Evolutionary conservation across 2,797 vertebrate genomes (phyloP).

Genomic region (Amazonetta brasiliensis): DNA sequence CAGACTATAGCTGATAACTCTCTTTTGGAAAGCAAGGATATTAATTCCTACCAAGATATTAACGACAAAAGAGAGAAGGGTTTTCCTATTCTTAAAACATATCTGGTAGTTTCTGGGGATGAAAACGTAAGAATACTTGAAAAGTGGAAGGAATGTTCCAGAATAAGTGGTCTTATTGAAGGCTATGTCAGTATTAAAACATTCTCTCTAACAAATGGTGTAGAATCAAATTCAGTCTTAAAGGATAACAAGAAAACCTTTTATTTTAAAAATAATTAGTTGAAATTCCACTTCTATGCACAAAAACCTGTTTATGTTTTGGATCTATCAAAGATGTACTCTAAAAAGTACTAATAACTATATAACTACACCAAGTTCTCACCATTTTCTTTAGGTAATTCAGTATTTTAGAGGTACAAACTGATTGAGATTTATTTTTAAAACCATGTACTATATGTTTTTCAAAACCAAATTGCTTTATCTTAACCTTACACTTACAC

Average conservation of each 20-base stretch:
- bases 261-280: neutral
- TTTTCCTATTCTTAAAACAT: neutral
- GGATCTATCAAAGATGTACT: neutral
- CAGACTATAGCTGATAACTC: neutral
- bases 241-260: neutral
- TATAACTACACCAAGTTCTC: neutral
- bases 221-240: neutral
- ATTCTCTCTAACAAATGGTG: neutral
- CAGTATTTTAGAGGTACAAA: neutral
- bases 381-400: neutral
- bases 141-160: neutral
- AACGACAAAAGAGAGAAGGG: neutral
- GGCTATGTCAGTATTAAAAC: neutral
- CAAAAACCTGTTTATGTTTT: neutral
- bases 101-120: neutral
- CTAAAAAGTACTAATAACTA: neutral
- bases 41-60: neutral
- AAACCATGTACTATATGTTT: neutral
- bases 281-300: neutral
- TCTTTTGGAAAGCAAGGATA: neutral
- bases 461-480: neutral
- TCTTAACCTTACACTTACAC: neutral
- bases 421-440: neutral
- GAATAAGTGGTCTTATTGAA: neutral
- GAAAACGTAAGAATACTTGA: neutral